Conservation (phyloP, 2,113 vertebrate species). For the Steatornis caripensis region DNA sequence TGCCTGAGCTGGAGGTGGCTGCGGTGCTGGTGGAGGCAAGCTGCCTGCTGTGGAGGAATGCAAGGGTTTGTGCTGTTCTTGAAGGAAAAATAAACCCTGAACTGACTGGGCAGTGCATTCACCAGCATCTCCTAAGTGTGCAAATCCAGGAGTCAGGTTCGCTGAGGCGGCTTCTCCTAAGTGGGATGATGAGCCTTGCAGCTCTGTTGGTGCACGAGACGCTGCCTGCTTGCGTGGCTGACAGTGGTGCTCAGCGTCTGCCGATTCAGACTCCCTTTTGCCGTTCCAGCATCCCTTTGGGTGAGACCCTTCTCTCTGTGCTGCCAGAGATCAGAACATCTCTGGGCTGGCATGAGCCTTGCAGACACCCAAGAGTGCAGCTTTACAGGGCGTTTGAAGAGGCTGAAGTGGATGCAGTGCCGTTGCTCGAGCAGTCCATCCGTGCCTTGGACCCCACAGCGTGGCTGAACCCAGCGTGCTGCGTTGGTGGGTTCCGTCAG, state of each 20-base stretch:
- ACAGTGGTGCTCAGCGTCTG: neutral
- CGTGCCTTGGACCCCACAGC: neutral
- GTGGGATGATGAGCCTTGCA: neutral
- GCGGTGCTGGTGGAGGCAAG: neutral
- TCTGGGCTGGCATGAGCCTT: neutral
- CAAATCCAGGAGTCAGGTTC: neutral
- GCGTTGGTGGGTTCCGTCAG: neutral
- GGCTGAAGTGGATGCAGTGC: neutral
- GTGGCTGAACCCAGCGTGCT: neutral
- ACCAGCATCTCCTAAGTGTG: too few relatives aligned
- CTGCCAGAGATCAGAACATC: neutral
- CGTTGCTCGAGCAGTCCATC: neutral
- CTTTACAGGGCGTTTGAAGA: neutral
- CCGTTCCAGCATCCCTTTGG: neutral
- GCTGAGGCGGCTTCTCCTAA: neutral
- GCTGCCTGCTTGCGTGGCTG: neutral
- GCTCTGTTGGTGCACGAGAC: neutral
- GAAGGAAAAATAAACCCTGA: neutral
- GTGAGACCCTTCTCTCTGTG: neutral
- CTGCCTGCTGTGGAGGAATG: neutral
- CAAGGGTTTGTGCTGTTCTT: neutral
- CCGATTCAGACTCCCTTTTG: fast-evolving
- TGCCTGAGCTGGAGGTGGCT: neutral
- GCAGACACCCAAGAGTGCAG: neutral
- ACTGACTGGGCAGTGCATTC: too few relatives aligned